Percentiles rank a stretch among this genome's conserved stretches.
These are phyloP conservation scores for Drosophila buzzatii DNA, from an alignment of 2,888 invertebrate species.

Conservation along the genomic window DNA sequence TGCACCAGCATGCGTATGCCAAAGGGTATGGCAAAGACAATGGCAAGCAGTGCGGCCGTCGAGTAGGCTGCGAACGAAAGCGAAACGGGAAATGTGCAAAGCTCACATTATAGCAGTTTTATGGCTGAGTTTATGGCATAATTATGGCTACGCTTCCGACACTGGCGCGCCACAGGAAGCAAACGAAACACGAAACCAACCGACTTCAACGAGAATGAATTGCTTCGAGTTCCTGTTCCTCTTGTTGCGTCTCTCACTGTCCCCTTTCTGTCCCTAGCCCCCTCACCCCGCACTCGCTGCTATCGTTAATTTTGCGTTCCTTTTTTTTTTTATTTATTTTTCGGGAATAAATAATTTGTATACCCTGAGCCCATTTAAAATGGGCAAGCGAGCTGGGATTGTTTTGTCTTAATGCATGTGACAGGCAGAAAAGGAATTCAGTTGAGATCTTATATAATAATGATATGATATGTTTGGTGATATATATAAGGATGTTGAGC, in stretches of 20 bases:
- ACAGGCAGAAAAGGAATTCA: neutral
- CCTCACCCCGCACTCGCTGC: neutral
- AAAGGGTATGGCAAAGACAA: conserved; percentile 90
- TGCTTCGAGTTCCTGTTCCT: conserved; percentile 51
- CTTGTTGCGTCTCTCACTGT: neutral
- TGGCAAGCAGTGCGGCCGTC: conserved; percentile 91
- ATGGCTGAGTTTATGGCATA: conserved; percentile 72
- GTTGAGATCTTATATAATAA: neutral
- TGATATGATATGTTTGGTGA: too few species aligned
- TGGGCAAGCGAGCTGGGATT: neutral
- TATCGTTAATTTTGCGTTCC: conserved; percentile 29
- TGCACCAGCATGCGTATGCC: conserved; percentile 89
- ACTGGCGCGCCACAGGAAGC: conserved; percentile 49
- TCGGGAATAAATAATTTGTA: conserved; percentile 32
- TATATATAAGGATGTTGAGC: neutral
- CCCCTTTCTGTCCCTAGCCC: neutral
- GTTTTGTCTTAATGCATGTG: neutral
- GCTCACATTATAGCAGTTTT: conserved; percentile 54
- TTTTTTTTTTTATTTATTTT: conserved; percentile 2
- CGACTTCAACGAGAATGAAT: conserved; percentile 55
- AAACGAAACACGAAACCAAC: conserved; percentile 23
- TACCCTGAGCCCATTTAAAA: conserved; percentile 8
- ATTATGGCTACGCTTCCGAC: conserved; percentile 65
- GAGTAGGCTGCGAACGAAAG: conserved; percentile 87
- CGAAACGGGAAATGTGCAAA: conserved; percentile 37